Evolutionary conservation across 2,113 vertebrate genomes (phyloP).

Genomic region (Chloropsis hardwickii): DNA sequence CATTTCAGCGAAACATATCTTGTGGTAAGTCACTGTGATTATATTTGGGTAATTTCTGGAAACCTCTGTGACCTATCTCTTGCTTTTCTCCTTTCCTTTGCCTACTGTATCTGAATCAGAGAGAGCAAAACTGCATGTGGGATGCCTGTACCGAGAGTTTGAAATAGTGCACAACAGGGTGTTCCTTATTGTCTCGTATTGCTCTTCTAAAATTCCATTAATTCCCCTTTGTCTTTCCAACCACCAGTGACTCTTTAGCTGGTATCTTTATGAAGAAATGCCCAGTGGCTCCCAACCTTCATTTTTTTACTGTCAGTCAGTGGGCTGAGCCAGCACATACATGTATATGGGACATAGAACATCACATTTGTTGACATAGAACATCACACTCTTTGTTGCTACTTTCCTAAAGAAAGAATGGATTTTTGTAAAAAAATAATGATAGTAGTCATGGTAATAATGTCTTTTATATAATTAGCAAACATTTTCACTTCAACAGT

Average conservation of each 20-base stretch:
- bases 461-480: not conserved
- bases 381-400: not conserved
- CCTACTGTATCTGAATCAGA: not conserved
- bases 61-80: not conserved
- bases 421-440: not conserved
- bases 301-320: not conserved
- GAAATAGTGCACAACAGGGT: not conserved
- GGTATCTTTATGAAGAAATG: not conserved
- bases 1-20: not conserved
- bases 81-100: not conserved
- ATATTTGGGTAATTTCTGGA: not conserved
- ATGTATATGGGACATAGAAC: not conserved
- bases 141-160: fast-evolving
- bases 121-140: not conserved
- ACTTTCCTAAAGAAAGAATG: not conserved
- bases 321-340: not conserved
- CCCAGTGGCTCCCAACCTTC: not conserved
- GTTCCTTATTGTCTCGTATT: not conserved
- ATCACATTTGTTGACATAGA: not conserved
- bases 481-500: not conserved
- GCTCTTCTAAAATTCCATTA: not conserved
- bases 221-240: not conserved
- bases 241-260: not conserved
- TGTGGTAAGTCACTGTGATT: not conserved
- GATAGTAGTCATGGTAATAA: not conserved